Conservation (phyloP, 2,797 vertebrate species). For the Dermochelys coriacea region DNA sequence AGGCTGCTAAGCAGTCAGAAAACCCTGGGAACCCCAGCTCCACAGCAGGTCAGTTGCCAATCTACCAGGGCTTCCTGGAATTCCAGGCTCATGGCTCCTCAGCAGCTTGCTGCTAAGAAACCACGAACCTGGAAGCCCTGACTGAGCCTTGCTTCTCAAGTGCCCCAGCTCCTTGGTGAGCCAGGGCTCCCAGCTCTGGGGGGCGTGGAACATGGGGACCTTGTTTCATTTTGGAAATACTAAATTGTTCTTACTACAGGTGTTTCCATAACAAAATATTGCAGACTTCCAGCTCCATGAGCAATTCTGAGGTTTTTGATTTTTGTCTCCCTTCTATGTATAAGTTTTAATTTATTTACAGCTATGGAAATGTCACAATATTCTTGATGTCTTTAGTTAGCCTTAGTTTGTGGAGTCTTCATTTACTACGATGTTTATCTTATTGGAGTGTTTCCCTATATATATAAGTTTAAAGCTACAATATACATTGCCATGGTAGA, state of each 20-base stretch:
- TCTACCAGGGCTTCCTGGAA: too few relatives aligned
- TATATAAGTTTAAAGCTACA: neutral
- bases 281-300: neutral
- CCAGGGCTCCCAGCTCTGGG: too few relatives aligned
- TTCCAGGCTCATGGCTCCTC: too few relatives aligned
- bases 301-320: accelerated
- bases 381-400: neutral
- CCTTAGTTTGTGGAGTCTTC: neutral
- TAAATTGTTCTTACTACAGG: neutral
- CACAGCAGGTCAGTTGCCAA: too few relatives aligned
- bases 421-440: accelerated
- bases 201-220: too few relatives aligned
- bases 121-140: too few relatives aligned
- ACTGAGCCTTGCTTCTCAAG: too few relatives aligned
- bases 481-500: accelerated
- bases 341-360: neutral
- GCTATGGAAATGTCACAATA: neutral
- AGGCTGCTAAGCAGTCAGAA: too few relatives aligned
- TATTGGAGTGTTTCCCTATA: neutral
- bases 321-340: neutral
- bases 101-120: too few relatives aligned
- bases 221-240: neutral
- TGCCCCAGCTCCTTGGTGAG: too few relatives aligned
- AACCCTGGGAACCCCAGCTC: too few relatives aligned
- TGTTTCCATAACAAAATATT: neutral